Base-by-base conservation (phyloP, 2,888 invertebrate genomes). In the Chesias legatella region DNA sequence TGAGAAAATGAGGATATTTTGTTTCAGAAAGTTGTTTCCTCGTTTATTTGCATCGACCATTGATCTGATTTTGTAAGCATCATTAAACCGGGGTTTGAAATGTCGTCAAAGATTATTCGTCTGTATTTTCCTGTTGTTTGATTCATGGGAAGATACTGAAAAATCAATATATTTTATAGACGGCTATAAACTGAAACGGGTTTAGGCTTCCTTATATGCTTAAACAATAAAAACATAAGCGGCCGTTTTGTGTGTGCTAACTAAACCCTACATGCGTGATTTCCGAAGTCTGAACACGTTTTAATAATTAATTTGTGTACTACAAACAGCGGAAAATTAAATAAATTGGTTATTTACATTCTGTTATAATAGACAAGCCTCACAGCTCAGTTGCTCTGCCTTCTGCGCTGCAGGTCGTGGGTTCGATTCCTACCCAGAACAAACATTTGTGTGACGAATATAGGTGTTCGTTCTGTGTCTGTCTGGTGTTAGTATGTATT, bases 141-240 rank as follows among this genome's bases (percentile, higher is more conserved):
- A 39, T 38, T 51, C 45, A 21, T 40, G 51, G 41, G 41, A 33
- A 41, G 44, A 44, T 52, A 47, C 52, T 48, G 42, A 62, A 62
- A 67, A 70, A 67, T 66, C 70, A 64, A 67, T 60, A 54, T n/a
- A 46, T 58, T 57, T 43, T 61, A 62, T 54, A 60, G 46, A 48
- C 29, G 26, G 52, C 47, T 58, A 62, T 69, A 66, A 67, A 67
- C 64, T 56, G 54, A 58, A 67, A 67, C 54, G 60, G 50, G 48
- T 51, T 51, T 63, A 61, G 70, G 73, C 67, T 67, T 57, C 60
- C 60, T 53, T 51, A 56, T 59, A 53, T 67, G 56, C 51, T 53
- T 58, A 63, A 54, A 56, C 64, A 73, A 71, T 73, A 67, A 68
- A 73, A 70, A 68, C 73, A 74, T 74, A 69, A 70, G 67, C 48